phyloP scores from a whole-genome alignment of 2,797 vertebrate species.

The Bradypodion ventrale region DNA sequence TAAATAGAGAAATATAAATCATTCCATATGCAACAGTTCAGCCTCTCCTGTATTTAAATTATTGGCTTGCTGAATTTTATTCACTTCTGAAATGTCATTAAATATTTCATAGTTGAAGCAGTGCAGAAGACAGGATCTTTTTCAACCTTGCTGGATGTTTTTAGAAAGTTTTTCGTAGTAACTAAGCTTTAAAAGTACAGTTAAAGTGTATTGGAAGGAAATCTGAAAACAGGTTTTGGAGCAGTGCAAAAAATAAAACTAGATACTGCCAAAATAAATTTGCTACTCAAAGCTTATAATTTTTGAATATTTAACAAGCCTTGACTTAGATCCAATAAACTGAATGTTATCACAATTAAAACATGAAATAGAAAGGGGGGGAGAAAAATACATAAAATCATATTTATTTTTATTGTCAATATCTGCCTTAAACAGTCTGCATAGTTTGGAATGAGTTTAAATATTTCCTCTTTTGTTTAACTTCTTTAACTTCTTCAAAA shows the following conservation, averaged over 20 bases:
- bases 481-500: too few relatives aligned
- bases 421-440: not conserved
- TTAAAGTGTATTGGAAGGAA: not conserved
- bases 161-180: not conserved
- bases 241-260: not conserved
- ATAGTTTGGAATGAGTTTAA: too few relatives aligned
- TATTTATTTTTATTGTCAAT: not conserved
- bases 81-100: not conserved
- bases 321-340: not conserved
- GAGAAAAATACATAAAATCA: not conserved
- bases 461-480: too few relatives aligned
- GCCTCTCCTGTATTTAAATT: not conserved
- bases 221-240: too few relatives aligned
- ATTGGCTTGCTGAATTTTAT: not conserved
- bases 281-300: not conserved
- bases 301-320: not conserved
- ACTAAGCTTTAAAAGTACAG: not conserved
- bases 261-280: not conserved
- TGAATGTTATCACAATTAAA: not conserved
- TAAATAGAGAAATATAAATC: conserved; percentile 1
- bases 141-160: not conserved
- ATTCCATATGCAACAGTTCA: not conserved
- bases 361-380: too few relatives aligned
- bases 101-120: conserved; percentile 13
- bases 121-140: not conserved